Percentiles rank a stretch among this genome's conserved stretches.
Evolutionary conservation across 2,797 vertebrate genomes (phyloP).

Genomic region (Myotis daubentonii): DNA sequence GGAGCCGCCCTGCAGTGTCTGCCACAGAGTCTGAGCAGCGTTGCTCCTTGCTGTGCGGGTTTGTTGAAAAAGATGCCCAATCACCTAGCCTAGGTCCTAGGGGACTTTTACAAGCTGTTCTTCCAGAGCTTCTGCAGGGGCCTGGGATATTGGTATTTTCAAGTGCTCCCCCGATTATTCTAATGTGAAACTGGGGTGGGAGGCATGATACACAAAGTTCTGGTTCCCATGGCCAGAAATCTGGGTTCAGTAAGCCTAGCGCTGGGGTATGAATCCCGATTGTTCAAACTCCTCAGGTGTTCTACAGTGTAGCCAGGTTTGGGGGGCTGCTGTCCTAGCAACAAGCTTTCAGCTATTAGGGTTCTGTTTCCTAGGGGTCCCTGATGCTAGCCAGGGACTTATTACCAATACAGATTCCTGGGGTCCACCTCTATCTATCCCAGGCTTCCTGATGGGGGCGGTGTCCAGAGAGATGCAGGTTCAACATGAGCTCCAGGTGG

Average conservation of each 20-base stretch:
- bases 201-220: not conserved
- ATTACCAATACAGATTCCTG: not conserved
- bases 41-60: not conserved
- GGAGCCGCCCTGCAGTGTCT: not conserved
- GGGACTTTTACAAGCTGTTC: not conserved
- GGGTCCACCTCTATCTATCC: not conserved
- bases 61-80: not conserved
- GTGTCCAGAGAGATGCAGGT: not conserved
- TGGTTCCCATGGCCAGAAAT: not conserved
- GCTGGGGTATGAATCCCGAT: too few relatives aligned
- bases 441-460: not conserved
- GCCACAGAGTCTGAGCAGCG: accelerated
- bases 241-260: not conserved
- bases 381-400: not conserved
- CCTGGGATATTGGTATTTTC: not conserved
- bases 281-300: not conserved
- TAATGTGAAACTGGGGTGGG: not conserved
- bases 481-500: not conserved
- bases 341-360: not conserved
- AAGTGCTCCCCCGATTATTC: constrained; percentile 38
- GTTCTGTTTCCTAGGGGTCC: not conserved
- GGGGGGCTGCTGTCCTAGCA: not conserved
- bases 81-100: not conserved
- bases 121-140: not conserved
- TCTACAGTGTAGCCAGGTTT: not conserved